Evolutionary conservation across 92 coral and sea anemone genomes (phyloP), one percentile per base, ranked within the genome.

Genomic region (Epizoanthus scotinus): DNA sequence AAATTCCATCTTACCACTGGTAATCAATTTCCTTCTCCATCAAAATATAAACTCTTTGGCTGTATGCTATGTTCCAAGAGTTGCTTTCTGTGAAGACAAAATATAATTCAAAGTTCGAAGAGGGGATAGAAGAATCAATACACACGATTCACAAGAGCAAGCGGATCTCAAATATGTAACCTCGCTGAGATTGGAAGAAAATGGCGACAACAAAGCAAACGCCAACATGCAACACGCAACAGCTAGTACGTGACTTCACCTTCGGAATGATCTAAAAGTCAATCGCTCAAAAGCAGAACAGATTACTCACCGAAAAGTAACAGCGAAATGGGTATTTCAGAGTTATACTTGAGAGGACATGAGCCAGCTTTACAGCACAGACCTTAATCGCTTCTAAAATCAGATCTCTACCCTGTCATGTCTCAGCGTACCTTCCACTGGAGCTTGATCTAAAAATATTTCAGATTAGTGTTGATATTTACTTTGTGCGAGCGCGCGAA

Each of bases 1-100:
- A 21, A 31, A 24, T 47, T 74, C 54, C 29, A 17, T 25, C 94
- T 79, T 69, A 92, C 97, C 94, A 92, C 34, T 84, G 97, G 14
- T 86, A 85, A 36, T 87, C 90, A 53, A 62, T 70, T 19, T 82
- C 64, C 61, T 90, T 86, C 67, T 92, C 97, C 97, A 92, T 92
- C 67, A 9, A 56, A 53, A 64, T 70, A 29, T 73, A 49, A 7
- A 53, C 24, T 9, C 21, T 21, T n/a, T 6, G 10, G 27, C 5
- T 58, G n/a, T 42, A 55, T 56, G 21, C 36, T 56, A 57, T 3
- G 52, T 57, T 61, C 27, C 36, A 73, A 4, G 8, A 28, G 17
- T 25, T 34, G 21, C 24, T 38, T 13, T 18, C 55, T 60, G 67
- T n/a, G 50, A 36, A 34, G 26, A 59, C 14, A 34, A 13, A 57